Evolutionary conservation across 2,888 invertebrate species (phyloP).

Genomic region (Uloborus plumipes): DNA sequence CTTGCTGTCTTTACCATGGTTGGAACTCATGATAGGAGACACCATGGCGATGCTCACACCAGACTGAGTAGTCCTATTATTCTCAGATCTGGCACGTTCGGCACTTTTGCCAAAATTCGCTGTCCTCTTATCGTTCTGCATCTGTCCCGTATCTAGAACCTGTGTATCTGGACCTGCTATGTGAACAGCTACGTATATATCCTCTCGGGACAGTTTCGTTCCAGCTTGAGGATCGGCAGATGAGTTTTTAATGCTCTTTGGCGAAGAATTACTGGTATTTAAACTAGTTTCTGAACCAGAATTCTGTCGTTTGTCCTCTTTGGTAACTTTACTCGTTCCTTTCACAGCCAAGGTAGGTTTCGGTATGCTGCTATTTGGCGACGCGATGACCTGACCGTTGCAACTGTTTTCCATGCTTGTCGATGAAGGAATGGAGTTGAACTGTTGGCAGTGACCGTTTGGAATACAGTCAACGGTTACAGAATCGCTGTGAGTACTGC

Average conservation of each 20-base stretch:
- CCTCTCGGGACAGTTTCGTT: constrained; percentile 54
- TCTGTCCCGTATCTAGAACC: constrained; percentile 41
- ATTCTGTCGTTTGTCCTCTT: constrained; percentile 42
- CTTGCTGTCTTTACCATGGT: constrained; percentile 53
- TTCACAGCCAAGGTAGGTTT: constrained; percentile 93
- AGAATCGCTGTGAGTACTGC: constrained; percentile 43
- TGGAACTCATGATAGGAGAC: constrained; percentile 79
- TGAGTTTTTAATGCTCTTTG: constrained; percentile 59
- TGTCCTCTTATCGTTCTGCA: constrained; percentile 39
- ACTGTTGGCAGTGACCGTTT: constrained; percentile 12
- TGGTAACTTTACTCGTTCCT: constrained; percentile 80
- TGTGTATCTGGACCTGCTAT: constrained; percentile 58
- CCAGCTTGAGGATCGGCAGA: constrained; percentile 41
- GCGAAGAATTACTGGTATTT: constrained; percentile 65
- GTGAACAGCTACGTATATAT: constrained; percentile 62
- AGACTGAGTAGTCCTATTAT: constrained; percentile 56
- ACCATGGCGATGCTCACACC: constrained; percentile 76
- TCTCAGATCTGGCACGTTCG: constrained; percentile 69
- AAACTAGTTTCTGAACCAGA: constrained; percentile 60
- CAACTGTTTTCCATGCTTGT: constrained; percentile 47
- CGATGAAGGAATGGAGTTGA: constrained; percentile 8
- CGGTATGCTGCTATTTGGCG: constrained; percentile 74
- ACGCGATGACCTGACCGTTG: constrained; percentile 46
- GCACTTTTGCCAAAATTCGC: constrained; percentile 49
- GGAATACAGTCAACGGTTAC: neutral